Base-by-base conservation (phyloP, 2,797 vertebrate genomes). In the Siniperca scherzeri region DNA sequence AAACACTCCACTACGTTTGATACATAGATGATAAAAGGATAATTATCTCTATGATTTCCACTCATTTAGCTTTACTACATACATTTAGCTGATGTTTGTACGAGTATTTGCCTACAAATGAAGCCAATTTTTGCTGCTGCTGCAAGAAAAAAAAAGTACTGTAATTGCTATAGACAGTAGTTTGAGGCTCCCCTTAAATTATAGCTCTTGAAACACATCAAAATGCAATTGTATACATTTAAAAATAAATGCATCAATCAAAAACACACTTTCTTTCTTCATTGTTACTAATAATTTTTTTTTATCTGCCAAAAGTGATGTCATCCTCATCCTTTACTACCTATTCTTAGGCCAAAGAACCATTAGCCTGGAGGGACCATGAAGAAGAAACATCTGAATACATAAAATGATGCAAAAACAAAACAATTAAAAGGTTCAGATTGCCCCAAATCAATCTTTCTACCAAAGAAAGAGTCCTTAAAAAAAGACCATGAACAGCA, bases 1-100 rank as follows among this genome's bases (percentile, higher is more conserved):
- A 74, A 79, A 74, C 67, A 64, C 75, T 66, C 44, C 12, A 2
- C 72, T 57, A 38, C 5, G 5, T 71, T 74, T 87, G 77, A 77
- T 62, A 68, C 38, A 33, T 38, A 80, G 50, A 77, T 80, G 81
- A 92, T 86, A 86, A 92, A 89, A 83, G 70, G 68, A 88, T 85
- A 84, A 88, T 81, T 83, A 62, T 17, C 22, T 2, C 7, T 4
- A 44, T 61, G 75, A 71, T 82, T 72, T 60, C 72, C 74, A 40
- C 70, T 59, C 60, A 68, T 81, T 90, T 81, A 77, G 70, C 50
- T 74, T 50, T 7, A 46, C 33, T 44, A 52, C 78, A 33, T 59
- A 66, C n/a, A 73, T 78, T 71, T 21, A 72, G 42, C 67, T 62
- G 69, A 50, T 2, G 40, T 67, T 40, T 25, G 21, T 42, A 1